A percentile compares a stretch with the other conserved stretches of the same genome.
Evolutionary conservation across 92 coral and sea anemone species (phyloP).

Genomic region (Galaxea fascicularis): DNA sequence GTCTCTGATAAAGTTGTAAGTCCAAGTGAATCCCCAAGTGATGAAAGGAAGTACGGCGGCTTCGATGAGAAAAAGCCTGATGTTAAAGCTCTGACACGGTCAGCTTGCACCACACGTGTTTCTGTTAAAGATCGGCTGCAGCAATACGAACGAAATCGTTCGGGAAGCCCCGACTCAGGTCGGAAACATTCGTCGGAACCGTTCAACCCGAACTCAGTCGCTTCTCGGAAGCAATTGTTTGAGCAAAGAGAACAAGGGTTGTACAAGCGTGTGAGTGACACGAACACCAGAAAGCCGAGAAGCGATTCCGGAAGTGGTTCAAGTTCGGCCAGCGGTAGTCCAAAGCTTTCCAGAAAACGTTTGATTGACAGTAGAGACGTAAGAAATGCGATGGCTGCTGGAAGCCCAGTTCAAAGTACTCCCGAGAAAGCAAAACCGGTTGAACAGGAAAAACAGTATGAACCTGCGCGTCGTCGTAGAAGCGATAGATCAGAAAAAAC

Average conservation of each 20-base stretch:
- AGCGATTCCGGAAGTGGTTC: slow-evolving; percentile 61
- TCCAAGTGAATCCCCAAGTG: slow-evolving; percentile 1
- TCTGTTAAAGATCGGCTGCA: slow-evolving; percentile 88
- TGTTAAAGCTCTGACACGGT: not conserved
- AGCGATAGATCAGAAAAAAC: slow-evolving; percentile 38
- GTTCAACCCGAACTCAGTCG: slow-evolving; percentile 54
- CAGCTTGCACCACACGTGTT: slow-evolving; percentile 54
- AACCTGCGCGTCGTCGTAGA: slow-evolving; percentile 31
- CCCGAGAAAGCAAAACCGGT: slow-evolving; percentile 23
- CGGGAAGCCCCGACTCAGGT: slow-evolving; percentile 29
- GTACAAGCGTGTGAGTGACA: slow-evolving; percentile 72
- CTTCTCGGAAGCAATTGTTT: slow-evolving; percentile 83
- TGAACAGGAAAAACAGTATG: slow-evolving; percentile 16
- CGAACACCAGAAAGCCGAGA: slow-evolving; percentile 44
- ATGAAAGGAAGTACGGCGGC: not conserved
- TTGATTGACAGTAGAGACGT: slow-evolving; percentile 50
- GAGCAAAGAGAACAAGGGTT: slow-evolving; percentile 62
- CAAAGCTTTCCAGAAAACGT: slow-evolving; percentile 42
- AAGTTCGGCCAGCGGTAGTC: slow-evolving; percentile 30
- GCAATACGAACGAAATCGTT: slow-evolving; percentile 68
- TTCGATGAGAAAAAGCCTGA: slow-evolving; percentile 26
- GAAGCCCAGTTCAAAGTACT: not conserved
- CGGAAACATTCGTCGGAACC: slow-evolving; percentile 57
- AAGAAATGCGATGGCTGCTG: slow-evolving; percentile 20
- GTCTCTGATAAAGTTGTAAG: slow-evolving; percentile 26